These are phyloP conservation scores for Bombylius discolor DNA, from an alignment of 2,888 invertebrate genomes.

Conservation along the genomic window DNA sequence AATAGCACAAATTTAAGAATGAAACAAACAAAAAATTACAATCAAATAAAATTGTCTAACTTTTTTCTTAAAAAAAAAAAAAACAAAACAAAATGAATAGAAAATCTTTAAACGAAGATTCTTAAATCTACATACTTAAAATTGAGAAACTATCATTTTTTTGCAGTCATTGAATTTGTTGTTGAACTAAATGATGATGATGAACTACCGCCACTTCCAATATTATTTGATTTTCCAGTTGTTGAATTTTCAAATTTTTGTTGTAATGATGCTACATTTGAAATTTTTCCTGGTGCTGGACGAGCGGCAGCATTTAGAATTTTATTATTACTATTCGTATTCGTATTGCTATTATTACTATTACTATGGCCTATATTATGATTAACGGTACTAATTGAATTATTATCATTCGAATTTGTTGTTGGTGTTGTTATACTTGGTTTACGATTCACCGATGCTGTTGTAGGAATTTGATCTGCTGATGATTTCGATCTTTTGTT, in stretches of 20 bases:
- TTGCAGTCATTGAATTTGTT: slow-evolving; percentile 1
- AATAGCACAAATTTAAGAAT: too few relatives aligned
- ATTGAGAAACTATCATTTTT: slow-evolving; percentile 7
- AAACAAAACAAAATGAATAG: too few relatives aligned
- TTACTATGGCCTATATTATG: not conserved
- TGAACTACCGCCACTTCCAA: not conserved
- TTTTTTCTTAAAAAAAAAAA: too few relatives aligned
- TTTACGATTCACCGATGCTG: too few relatives aligned
- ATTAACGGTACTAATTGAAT: not conserved
- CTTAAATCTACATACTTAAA: too few relatives aligned
- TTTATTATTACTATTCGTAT: slow-evolving; percentile 9
- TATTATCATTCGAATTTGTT: not conserved
- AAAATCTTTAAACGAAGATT: not conserved
- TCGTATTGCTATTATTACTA: not conserved
- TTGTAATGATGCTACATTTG: slow-evolving; percentile 63
- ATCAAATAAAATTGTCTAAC: too few relatives aligned
- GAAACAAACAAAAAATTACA: too few relatives aligned
- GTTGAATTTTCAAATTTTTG: slow-evolving; percentile 55
- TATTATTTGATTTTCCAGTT: not conserved
- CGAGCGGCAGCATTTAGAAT: slow-evolving; percentile 29
- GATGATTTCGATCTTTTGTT: not conserved
- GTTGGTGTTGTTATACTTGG: too few relatives aligned
- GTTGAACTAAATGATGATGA: not conserved
- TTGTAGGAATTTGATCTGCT: not conserved
- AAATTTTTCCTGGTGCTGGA: slow-evolving; percentile 42